Percentiles rank a stretch among this genome's conserved stretches.
Conservation (phyloP, 2,888 invertebrate genomes). For the Pimpla rufipes region DNA sequence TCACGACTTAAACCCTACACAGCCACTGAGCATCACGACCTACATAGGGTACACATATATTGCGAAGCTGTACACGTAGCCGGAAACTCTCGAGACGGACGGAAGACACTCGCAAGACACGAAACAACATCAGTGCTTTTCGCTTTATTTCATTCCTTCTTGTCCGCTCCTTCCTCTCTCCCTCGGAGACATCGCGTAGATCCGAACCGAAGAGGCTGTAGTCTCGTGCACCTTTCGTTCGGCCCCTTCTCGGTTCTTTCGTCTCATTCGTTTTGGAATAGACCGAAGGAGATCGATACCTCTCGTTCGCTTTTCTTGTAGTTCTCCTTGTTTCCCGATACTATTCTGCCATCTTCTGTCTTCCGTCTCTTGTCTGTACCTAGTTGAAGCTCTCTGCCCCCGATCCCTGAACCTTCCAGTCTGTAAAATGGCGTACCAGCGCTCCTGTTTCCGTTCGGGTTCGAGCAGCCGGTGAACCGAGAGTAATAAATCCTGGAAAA, state of each 20-base stretch:
- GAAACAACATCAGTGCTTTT: constrained; percentile 49
- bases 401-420: constrained; percentile 19
- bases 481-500: constrained; percentile 68
- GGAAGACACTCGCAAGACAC: constrained; percentile 41
- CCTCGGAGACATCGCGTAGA: constrained; percentile 24
- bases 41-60: neutral
- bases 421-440: constrained; percentile 28
- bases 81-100: constrained; percentile 32
- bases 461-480: constrained; percentile 55
- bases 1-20: constrained; percentile 39
- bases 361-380: constrained; percentile 49
- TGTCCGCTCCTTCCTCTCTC: constrained; percentile 7
- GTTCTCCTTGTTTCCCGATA: constrained; percentile 50
- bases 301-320: constrained; percentile 21
- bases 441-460: constrained; percentile 29
- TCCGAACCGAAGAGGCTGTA: constrained; percentile 11
- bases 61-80: constrained; percentile 1
- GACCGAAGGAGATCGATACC: constrained; percentile 47
- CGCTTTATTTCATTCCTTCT: constrained; percentile 28
- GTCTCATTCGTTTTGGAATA: neutral
- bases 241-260: constrained; percentile 14
- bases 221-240: constrained; percentile 49
- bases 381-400: constrained; percentile 17
- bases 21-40: neutral
- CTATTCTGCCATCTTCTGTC: constrained; percentile 35